Evolutionary conservation across 2,113 vertebrate species (phyloP).

Genomic region (Brachyhypopomus occidentalis): DNA sequence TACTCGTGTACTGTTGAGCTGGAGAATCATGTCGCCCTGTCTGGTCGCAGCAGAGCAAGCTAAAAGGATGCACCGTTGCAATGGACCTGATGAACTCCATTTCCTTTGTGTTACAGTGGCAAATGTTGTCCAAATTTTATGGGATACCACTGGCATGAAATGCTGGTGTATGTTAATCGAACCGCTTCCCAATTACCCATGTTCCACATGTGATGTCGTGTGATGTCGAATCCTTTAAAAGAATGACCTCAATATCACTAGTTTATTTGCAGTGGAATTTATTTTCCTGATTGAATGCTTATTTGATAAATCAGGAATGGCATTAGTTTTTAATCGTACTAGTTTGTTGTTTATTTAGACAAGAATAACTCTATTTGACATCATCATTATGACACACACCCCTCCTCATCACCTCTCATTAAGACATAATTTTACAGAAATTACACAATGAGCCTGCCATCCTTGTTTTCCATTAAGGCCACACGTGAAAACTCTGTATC

Average conservation of each 20-base stretch:
- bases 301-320: background rate
- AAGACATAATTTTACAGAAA: background rate
- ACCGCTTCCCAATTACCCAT: background rate
- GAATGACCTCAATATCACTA: background rate
- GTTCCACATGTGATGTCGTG: background rate
- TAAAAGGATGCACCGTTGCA: no score
- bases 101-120: no score
- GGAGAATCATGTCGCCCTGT: no score
- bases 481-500: slow-evolving; percentile 19
- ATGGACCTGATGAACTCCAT: no score
- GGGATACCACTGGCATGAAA: no score
- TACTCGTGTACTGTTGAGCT: no score
- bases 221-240: background rate
- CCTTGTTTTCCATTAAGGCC: slow-evolving; percentile 5
- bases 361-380: background rate
- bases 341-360: no score
- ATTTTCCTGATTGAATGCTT: background rate
- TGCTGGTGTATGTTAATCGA: no score
- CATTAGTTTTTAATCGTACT: background rate
- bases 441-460: background rate
- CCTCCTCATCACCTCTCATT: background rate
- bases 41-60: no score
- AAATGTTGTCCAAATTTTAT: no score
- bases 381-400: background rate
- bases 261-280: background rate